Conservation (phyloP, 1,140 invertebrate species). For the Lepidurus packardi region DNA sequence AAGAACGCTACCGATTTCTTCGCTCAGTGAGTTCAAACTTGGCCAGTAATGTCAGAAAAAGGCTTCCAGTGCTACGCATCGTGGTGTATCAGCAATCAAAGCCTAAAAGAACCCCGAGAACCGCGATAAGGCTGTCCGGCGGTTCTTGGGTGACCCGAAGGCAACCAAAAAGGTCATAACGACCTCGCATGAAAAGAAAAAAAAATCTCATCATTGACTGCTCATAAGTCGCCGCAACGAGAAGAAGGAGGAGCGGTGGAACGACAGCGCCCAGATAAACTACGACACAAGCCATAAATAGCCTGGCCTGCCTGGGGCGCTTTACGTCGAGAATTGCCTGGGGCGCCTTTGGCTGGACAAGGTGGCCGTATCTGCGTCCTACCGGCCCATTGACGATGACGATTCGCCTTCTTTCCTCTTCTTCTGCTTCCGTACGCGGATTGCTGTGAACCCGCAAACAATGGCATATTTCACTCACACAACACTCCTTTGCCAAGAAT, state of each 20-base stretch:
- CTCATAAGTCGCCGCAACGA: conserved; percentile 20
- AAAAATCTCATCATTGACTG: conserved; percentile 22
- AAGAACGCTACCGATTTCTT: no score
- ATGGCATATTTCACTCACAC: conserved; percentile 24
- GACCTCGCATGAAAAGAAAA: not conserved
- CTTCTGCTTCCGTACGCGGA: not conserved
- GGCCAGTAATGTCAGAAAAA: not conserved
- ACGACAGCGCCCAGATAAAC: conserved; percentile 17
- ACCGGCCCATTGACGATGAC: conserved; percentile 24
- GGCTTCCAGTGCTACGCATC: not conserved
- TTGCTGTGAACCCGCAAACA: not conserved
- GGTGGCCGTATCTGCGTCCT: not conserved
- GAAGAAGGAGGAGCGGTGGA: conserved; percentile 7
- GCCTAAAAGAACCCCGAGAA: not conserved
- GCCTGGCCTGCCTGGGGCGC: not conserved
- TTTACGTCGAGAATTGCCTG: no score
- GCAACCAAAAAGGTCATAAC: not conserved
- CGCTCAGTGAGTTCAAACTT: not conserved
- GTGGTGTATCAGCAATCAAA: not conserved
- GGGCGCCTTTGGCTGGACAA: not conserved
- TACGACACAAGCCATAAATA: conserved; percentile 13
- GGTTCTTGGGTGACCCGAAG: not conserved
- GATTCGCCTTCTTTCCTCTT: not conserved
- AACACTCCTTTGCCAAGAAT: not conserved
- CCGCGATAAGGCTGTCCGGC: not conserved